Conservation (phyloP, 2,888 invertebrate species). For the Metalampra italica region DNA sequence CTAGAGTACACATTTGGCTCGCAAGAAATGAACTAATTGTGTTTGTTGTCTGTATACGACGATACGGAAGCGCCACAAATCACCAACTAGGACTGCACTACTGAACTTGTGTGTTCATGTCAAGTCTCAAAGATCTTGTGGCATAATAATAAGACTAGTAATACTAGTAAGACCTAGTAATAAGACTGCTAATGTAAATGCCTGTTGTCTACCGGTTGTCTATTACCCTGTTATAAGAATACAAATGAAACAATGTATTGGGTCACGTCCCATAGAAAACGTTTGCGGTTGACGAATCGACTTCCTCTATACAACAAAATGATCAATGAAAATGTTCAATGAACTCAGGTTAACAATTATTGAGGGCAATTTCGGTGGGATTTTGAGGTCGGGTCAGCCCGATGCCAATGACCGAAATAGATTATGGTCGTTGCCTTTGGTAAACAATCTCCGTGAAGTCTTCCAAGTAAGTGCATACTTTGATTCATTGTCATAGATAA, state of each 20-base stretch:
- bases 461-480: neutral
- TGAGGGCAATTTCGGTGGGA: neutral
- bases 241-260: conserved; percentile 3
- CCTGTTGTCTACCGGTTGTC: too few species aligned
- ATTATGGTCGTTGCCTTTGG: neutral
- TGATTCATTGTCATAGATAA: too few species aligned
- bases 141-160: too few species aligned
- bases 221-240: neutral
- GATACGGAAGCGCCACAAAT: too few species aligned
- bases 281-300: conserved; percentile 4
- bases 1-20: too few species aligned
- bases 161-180: too few species aligned
- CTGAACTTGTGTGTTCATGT: too few species aligned
- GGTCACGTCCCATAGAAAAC: neutral
- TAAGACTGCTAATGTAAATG: too few species aligned
- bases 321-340: conserved; percentile 6
- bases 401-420: neutral
- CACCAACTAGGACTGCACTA: too few species aligned
- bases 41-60: too few species aligned
- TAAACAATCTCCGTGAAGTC: neutral
- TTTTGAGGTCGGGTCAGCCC: neutral
- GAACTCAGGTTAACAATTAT: neutral
- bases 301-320: neutral
- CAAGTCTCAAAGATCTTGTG: too few species aligned
- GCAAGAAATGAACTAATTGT: too few species aligned